A percentile compares a stretch with the other conserved stretches of the same genome.
phyloP scores from a whole-genome alignment of 2,113 vertebrate species.

The Semnornis frantzii region DNA sequence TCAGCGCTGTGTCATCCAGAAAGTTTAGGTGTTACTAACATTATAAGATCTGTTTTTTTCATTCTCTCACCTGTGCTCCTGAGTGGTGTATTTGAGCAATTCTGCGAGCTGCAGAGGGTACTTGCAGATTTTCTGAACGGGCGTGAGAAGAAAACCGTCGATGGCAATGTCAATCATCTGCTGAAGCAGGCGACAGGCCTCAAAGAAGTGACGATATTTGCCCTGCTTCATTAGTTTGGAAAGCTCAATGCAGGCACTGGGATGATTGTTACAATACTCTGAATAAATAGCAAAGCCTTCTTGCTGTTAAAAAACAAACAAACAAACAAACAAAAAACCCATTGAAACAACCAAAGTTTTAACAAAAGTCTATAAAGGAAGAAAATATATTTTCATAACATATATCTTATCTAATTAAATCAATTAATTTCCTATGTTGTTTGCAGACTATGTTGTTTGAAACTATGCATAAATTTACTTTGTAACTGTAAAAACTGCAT shows the following conservation, averaged over 20 bases:
- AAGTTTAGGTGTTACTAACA: neutral
- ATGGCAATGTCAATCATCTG: constrained; percentile 99
- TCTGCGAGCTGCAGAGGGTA: constrained; percentile 96
- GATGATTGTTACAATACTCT: constrained; percentile 97
- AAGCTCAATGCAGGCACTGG: constrained; percentile 87
- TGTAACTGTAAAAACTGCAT: neutral
- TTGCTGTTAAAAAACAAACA: constrained; percentile 76
- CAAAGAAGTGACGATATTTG: constrained; percentile 95
- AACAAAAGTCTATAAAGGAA: neutral
- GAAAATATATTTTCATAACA: neutral
- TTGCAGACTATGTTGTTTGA: neutral
- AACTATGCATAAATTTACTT: neutral
- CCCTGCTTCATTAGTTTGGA: constrained; percentile 90
- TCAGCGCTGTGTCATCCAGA: neutral
- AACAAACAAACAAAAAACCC: neutral
- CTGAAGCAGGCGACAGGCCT: constrained; percentile 95
- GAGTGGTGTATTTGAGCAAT: constrained; percentile 94
- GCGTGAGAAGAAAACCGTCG: constrained; percentile 93
- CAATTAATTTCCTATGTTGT: neutral
- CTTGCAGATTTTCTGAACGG: constrained; percentile 98
- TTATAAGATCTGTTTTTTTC: neutral
- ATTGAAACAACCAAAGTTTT: neutral
- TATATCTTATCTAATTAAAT: neutral
- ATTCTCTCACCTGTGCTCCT: constrained; percentile 88
- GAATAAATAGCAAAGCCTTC: constrained; percentile 96